These are phyloP conservation scores for Druceiella hillmani DNA, from an alignment of 2,888 invertebrate species.

Conservation along the genomic window DNA sequence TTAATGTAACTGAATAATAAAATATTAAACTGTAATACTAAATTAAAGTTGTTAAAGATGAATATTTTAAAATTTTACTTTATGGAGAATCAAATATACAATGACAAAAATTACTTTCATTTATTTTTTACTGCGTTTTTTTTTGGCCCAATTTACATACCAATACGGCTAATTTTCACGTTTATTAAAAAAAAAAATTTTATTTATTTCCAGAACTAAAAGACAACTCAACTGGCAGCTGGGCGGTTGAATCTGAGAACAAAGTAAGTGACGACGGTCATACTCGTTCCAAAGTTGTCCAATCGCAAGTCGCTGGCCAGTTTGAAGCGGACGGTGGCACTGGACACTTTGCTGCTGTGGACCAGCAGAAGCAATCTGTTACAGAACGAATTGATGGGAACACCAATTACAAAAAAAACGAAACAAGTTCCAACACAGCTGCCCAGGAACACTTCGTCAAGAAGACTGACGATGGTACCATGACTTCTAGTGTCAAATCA, in stretches of 20 bases:
- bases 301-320: slow-evolving; percentile 60
- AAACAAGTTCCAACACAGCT: slow-evolving; percentile 35
- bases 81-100: no score
- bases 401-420: slow-evolving; percentile 39
- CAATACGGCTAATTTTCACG: no score
- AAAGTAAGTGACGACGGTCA: slow-evolving; percentile 60
- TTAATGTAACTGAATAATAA: no score
- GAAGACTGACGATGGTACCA: slow-evolving; percentile 40
- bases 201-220: slow-evolving; percentile 41
- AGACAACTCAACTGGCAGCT: slow-evolving; percentile 53
- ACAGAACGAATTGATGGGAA: slow-evolving; percentile 43
- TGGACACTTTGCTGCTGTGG: slow-evolving; percentile 58
- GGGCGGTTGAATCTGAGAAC: slow-evolving; percentile 61
- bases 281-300: slow-evolving; percentile 52
- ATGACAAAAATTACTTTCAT: no score
- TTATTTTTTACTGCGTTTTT: no score
- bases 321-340: slow-evolving; percentile 61
- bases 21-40: no score
- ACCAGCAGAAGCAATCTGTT: slow-evolving; percentile 52
- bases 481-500: slow-evolving; percentile 36
- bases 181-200: no score
- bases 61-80: no score
- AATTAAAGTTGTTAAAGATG: no score
- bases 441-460: slow-evolving; percentile 39
- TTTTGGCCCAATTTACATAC: no score